Conservation (phyloP, 2,797 vertebrate species). For the Dryobates pubescens region DNA sequence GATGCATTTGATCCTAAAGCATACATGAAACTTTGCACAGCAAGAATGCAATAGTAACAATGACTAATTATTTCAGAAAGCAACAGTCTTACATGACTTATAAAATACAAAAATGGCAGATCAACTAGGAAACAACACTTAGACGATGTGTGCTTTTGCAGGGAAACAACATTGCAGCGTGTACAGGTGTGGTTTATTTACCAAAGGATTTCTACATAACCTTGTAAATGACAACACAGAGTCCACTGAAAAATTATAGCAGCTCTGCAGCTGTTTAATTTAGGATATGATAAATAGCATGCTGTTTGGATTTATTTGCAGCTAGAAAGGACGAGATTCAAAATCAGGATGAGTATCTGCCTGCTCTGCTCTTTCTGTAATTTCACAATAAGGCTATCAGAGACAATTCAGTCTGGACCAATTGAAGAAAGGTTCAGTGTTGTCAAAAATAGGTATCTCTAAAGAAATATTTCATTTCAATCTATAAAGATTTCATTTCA, state of each 20-base stretch:
- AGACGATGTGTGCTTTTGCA: background rate
- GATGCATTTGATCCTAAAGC: background rate
- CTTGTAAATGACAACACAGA: constrained; percentile 27
- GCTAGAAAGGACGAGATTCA: background rate
- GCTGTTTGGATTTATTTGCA: constrained; percentile 19
- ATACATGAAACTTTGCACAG: background rate
- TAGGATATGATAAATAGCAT: constrained; percentile 46
- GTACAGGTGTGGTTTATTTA: background rate
- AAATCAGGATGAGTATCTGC: constrained; percentile 31
- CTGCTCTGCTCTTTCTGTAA: background rate
- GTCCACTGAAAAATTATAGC: constrained; percentile 47
- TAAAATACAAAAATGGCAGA: background rate
- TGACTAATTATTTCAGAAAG: background rate
- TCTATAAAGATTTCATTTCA: constrained; percentile 4
- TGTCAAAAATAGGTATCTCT: background rate
- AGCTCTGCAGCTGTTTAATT: constrained; percentile 46
- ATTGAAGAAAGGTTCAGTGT: constrained; percentile 17
- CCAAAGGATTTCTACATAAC: constrained; percentile 39
- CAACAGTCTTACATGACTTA: background rate
- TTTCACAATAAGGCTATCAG: constrained; percentile 34
- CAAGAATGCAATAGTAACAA: background rate
- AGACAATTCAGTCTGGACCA: constrained; percentile 12
- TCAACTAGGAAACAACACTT: background rate
- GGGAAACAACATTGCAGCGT: background rate
- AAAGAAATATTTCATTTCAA: constrained; percentile 12